Evolutionary conservation across 2,888 invertebrate genomes (phyloP), one percentile per base, ranked within the genome.

Genomic region (Lumbricus terrestris): DNA sequence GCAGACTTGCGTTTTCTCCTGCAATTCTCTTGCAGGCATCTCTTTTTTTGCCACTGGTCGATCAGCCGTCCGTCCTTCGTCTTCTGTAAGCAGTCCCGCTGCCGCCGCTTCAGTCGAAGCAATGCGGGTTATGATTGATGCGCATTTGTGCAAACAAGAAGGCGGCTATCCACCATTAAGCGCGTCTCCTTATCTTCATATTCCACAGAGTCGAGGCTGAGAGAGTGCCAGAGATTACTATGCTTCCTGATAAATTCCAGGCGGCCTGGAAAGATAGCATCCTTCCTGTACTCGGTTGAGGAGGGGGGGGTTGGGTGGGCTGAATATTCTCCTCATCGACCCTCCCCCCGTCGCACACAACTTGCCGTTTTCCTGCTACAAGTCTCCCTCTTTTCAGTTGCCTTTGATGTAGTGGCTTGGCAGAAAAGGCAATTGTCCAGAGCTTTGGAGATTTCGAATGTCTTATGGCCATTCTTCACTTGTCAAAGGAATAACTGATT

Each of bases 221-320:
- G 47, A 47, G 47, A 47, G 47, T 69, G 69, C 69, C 69, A 69
- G n/a, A 29, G 69, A 69, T 69, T 69, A 69, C 69, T 69, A 69
- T 69, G 69, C 69, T 69, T 69, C 69, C n/a, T 69, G 69, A 69
- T 69, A 69, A 69, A 69, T 69, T 69, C 69, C 69, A 69, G 69
- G 69, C 69, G n/a, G 69, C n/a, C 69, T 69, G 69, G 69, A 69
- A 69, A 69, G 69, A 69, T 69, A 69, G n/a, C 69, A 69, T 69
- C 69, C 69, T n/a, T 69, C n/a, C 69, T 69, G 69, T 69, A 69
- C 69, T 11, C 29, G n/a, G n/a, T 29, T n/a, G n/a, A n/a, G n/a
- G n/a, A n/a, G n/a, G 69, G 8, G 69, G 29, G 29, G 29, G 69
- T 8, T 69, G 69, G 2, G n/a, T 29, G 69, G 69, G 69, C 29